Evolutionary conservation across 2,797 vertebrate species (phyloP), one percentile per base, ranked within the genome.

Genomic region (Gambelia wislizenii): DNA sequence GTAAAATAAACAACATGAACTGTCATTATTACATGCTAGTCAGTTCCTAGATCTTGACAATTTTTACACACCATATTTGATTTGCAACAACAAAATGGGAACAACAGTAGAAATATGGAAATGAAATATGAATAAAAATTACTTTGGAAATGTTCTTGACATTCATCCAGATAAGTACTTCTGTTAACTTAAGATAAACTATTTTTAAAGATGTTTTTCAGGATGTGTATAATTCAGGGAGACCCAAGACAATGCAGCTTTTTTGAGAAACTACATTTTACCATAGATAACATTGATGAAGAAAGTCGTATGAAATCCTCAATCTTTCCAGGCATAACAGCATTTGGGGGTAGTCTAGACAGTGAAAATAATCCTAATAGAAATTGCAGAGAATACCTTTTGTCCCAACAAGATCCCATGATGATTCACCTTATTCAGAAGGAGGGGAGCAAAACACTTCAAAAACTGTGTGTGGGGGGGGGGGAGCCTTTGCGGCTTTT

Each of bases 121-220:
- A 95, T 92, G 87, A 85, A 93, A 93, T 89, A 67, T 30, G 74
- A 95, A 84, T 30, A 93, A 92, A 95, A 96, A 94, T 59, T 91
- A 87, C 93, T 91, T 93, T 88, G 90, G 87, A 96, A 95, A 89
- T 90, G 87, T 91, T 95, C 92, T 96, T 96, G 91, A 91, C 91
- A 94, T 74, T 90, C 89, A 85, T 49, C 69, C 91, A 72, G 90
- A 81, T 88, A 92, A 93, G 89, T 61, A 64, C 89, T 93, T 87
- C 84, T 92, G 88, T 87, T 83, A 81, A 93, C 70, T 82, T 93
- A 92, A 93, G 80, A 95, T 72, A 92, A 89, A 91, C 75, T 7
- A 64, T 67, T 36, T 80, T 42, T 77, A 42, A n/a, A 77, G 82
- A 92, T 87, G n/a, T n/a, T 94, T 13, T 56, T 95, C 90, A 27